phyloP scores from a whole-genome alignment of 2,113 vertebrate species.

The Ceyx cyanopectus region DNA sequence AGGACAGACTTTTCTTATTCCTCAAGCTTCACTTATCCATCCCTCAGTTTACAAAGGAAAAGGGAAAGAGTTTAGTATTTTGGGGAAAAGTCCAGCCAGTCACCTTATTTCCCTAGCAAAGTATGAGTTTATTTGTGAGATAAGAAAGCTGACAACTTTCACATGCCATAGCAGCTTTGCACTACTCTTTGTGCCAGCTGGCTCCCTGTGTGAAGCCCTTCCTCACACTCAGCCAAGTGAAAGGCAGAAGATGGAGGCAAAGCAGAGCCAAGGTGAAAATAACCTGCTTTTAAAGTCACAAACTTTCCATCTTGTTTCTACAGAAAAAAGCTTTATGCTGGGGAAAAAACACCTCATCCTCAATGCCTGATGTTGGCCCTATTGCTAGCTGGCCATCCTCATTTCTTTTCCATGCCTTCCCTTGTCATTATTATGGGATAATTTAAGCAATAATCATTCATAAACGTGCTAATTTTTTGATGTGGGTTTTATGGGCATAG shows the following conservation, averaged over 20 bases:
- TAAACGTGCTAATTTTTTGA: neutral
- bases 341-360: neutral
- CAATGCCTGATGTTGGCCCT: neutral
- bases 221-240: neutral
- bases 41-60: neutral
- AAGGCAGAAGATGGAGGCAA: neutral
- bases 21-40: neutral
- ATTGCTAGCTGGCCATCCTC: neutral
- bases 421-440: neutral
- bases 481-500: neutral
- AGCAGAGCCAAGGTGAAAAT: neutral
- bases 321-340: neutral
- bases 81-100: neutral
- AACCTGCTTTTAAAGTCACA: neutral
- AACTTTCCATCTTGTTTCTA: neutral
- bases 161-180: fast-evolving
- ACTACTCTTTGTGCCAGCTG: neutral
- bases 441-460: neutral
- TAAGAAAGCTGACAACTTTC: neutral
- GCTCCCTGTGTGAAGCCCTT: fast-evolving
- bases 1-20: neutral
- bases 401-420: neutral
- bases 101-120: neutral
- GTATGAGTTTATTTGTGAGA: neutral
- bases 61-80: neutral